Evolutionary conservation across 2,888 invertebrate species (phyloP), one percentile per base, ranked within the genome.

Genomic region (Cataglyphis albicans): DNA sequence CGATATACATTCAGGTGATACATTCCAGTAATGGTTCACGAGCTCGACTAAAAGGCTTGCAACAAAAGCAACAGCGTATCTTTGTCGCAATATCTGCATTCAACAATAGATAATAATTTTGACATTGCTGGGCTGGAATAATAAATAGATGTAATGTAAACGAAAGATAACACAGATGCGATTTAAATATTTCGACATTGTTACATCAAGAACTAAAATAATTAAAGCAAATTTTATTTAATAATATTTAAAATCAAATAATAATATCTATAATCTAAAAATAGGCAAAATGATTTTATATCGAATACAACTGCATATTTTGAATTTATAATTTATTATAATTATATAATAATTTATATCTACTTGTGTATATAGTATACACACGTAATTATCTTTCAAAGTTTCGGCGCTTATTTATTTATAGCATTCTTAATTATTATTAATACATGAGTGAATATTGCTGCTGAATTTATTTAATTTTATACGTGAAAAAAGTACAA

Each of bases 1-100:
- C 52, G 65, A 75, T 64, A 52, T 38, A 75, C 75, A 65, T 75
- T n/a, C 48, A 38, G 29, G 32, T 18, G 52, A 18, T 59, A 52
- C 65, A 75, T 65, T 74, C 48, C 74, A 74, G 64, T 32, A 59
- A 64, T 65, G 75, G 52, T 75, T 75, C 75, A 7, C 52, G 65
- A 75, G 64, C 10, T 64, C 52, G 52, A 64, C 52, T 75, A 65
- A 75, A 75, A 75, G 64, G 65, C 52, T 38, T 18, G 18, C 38
- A 52, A 75, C 75, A 75, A 75, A 75, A 75, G 75, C 75, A 52
- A 4, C 15, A 63, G 21, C 21, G 18, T 75, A 75, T 75, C 65
- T 75, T 75, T 35, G 65, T 75, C 65, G 75, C 25, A 64, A 64
- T 52, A 75, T 64, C 75, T 75, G 38, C 38, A 52, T 75, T 63